Percentiles rank a stretch among this genome's conserved stretches.
These are phyloP conservation scores for Macaria notata DNA, from an alignment of 2,888 invertebrate species.

Conservation along the genomic window DNA sequence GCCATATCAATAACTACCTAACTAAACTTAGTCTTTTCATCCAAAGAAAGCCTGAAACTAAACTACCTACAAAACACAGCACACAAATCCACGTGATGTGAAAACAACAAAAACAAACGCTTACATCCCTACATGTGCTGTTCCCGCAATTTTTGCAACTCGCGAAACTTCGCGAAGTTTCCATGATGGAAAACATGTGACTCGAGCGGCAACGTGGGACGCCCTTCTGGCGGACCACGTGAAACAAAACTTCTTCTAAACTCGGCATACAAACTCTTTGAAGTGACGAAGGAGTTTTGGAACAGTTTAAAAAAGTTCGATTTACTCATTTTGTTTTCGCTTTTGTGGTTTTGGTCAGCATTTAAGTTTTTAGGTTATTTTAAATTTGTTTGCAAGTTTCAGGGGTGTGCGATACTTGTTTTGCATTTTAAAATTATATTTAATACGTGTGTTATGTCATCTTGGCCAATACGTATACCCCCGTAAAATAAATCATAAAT, in stretches of 20 bases:
- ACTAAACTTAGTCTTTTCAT: too few species aligned
- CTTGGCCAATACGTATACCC: too few species aligned
- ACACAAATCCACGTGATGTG: conserved; percentile 3
- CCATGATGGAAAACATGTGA: conserved; percentile 9
- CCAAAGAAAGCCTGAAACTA: too few species aligned
- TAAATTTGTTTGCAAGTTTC: too few species aligned
- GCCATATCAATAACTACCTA: too few species aligned
- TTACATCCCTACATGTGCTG: conserved; percentile 1
- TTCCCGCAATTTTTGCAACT: background rate
- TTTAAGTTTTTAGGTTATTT: too few species aligned
- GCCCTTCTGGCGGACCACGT: conserved; percentile 1
- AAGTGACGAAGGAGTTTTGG: background rate
- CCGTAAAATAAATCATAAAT: too few species aligned
- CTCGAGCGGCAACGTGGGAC: background rate
- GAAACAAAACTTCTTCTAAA: background rate
- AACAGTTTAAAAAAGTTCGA: background rate
- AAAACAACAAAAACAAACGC: conserved; percentile 1
- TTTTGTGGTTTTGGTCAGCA: too few species aligned
- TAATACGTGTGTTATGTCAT: too few species aligned
- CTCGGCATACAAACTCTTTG: background rate
- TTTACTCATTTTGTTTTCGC: too few species aligned
- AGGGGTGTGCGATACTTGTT: too few species aligned
- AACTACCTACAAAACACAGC: background rate
- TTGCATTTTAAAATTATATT: too few species aligned
- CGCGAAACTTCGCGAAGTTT: conserved; percentile 6